phyloP scores from a whole-genome alignment of 2,797 vertebrate genomes.

The Eurystomus glaucurus region DNA sequence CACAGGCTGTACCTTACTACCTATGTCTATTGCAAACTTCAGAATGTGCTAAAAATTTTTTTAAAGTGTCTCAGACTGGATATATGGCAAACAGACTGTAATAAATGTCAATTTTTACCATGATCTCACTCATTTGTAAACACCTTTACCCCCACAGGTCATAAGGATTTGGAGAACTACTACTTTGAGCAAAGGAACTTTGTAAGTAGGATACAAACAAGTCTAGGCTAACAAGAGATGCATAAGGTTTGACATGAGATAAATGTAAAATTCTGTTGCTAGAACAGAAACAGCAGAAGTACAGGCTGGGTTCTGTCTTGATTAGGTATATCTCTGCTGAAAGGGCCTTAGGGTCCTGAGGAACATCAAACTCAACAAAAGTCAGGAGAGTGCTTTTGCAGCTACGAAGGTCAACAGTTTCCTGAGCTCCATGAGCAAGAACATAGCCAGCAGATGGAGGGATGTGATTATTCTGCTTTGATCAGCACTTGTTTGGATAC shows the following conservation, averaged over 20 bases:
- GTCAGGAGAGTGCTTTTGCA: rapidly evolving
- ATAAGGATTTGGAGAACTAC: neutral
- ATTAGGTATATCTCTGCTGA: neutral
- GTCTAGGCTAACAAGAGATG: neutral
- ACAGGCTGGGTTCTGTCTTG: neutral
- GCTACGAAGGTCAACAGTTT: neutral
- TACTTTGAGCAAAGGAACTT: neutral
- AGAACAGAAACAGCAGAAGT: neutral
- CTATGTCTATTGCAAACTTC: neutral
- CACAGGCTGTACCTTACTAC: neutral
- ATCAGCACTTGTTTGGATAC: neutral
- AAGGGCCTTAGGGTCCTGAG: neutral
- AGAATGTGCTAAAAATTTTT: neutral
- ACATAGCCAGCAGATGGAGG: neutral
- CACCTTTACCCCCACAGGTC: neutral
- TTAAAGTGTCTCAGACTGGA: neutral
- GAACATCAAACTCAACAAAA: neutral
- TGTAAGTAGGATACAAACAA: neutral
- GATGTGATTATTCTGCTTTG: neutral
- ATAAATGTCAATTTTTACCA: rapidly evolving
- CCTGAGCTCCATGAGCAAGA: neutral
- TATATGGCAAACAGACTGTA: neutral
- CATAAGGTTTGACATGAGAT: neutral
- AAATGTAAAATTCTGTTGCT: neutral
- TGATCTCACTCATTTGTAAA: neutral